Conservation (phyloP, 2,113 vertebrate species). For the Numenius arquata region DNA sequence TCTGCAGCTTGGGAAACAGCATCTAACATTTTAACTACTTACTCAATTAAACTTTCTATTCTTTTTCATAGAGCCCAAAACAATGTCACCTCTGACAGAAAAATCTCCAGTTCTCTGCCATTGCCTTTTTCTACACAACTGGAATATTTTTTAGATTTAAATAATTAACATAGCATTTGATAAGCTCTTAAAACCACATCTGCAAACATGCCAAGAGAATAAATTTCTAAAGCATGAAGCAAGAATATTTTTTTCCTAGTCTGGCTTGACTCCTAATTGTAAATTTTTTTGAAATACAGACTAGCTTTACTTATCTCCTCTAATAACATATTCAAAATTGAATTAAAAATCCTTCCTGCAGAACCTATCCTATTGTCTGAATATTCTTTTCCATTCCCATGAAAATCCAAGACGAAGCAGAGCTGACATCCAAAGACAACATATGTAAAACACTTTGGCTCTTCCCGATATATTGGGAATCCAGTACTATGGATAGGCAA, state of each 20-base stretch:
- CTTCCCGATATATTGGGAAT: background rate
- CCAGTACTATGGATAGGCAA: background rate
- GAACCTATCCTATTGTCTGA: background rate
- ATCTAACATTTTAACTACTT: background rate
- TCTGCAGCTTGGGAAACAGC: background rate
- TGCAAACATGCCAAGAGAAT: slow-evolving; percentile 2
- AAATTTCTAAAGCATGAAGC: slow-evolving; percentile 14
- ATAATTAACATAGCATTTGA: background rate
- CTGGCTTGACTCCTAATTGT: background rate
- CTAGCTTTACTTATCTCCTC: background rate
- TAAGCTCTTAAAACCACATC: slow-evolving; percentile 9
- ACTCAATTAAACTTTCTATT: background rate
- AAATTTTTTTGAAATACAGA: background rate
- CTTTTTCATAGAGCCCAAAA: background rate
- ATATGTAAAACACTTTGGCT: background rate
- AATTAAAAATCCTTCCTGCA: background rate
- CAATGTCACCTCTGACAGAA: background rate
- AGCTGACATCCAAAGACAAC: background rate
- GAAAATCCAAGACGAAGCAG: slow-evolving; percentile 18
- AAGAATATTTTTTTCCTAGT: background rate
- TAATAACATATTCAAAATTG: background rate
- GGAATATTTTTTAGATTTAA: background rate
- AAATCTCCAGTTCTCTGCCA: background rate
- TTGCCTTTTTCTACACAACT: background rate
- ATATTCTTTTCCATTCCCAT: background rate